Evolutionary conservation across 1,140 invertebrate species (phyloP), one percentile per base, ranked within the genome.

Genomic region (Drosophila littoralis): DNA sequence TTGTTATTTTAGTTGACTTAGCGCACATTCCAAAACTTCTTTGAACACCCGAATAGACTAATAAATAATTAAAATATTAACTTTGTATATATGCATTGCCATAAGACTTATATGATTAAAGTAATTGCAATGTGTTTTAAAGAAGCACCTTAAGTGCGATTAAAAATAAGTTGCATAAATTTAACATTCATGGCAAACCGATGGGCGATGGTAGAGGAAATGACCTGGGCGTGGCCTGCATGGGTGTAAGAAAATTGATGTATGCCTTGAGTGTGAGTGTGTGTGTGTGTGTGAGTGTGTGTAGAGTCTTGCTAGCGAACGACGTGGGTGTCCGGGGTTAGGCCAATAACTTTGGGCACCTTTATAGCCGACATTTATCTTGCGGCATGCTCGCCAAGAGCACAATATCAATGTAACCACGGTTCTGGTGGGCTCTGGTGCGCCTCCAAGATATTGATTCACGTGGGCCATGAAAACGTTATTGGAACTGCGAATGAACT

Each of bases 201-300:
- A n/a, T 72, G 64, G 73, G 82, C 82, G 83, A 88, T 88, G 83
- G 82, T 79, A 61, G 77, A 82, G 82, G 83, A 86, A 86, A 86
- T 81, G 68, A 61, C 64, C 82, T 72, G 85, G 70, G 69, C 70
- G 75, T 86, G 67, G 7, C 13, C 6, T 60, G 68, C 68, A 57
- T 55, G 76, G 72, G 22, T 40, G n/a, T 38, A 36, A 33, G 50
- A 52, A 57, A 60, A 36, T 17, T 4, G 1, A 3, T 46, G 45
- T 28, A 9, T 48, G 45, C 22, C 9, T 10, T 35, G 10, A 46
- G 13, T 10, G 33, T 68, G 36, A 35, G n/a, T 43, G 22, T 28
- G 38, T 33, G 9, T 51, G 50, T 38, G 15, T 66, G 8, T 52
- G 42, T n/a, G 36, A 60, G 28, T 63, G 50, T 52, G 60, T 33